Evolutionary conservation across 35 echinoderm and acorn worm species (phyloP), one percentile per base, ranked within the genome.

Genomic region (Strongylocentrotus purpuratus): DNA sequence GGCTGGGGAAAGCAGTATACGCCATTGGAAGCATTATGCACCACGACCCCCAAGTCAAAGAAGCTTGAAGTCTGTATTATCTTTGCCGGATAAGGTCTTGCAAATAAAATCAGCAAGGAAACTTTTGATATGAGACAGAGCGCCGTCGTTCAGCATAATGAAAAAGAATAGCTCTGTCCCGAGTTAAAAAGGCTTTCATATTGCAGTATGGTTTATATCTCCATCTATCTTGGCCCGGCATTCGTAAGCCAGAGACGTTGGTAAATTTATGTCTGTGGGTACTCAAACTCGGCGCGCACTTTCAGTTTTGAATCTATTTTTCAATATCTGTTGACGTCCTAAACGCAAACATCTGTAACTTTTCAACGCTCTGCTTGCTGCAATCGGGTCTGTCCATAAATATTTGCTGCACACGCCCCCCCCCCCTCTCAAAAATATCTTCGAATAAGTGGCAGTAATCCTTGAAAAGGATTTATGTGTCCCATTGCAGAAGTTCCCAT

Each of bases 301-400:
- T 78, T 78, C 65, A 78, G 65, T 78, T 78, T 78, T 78, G 65
- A 78, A 78, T 78, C 65, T 28, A 7, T 28, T 78, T 78, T 78
- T 78, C 65, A 78, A 78, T 78, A 78, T 78, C 65, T 78, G 20
- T 78, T 78, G 65, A 78, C 65, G 65, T 78, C 65, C 25, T 78
- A 28, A 7, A 78, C 65, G 65, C 65, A 78, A 78, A 78, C 65
- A 78, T 78, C 65, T 78, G 65, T 78, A 78, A 78, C 65, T 89
- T 89, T 89, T 89, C 87, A 89, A 89, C 87, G 87, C 87, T 33
- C 87, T 46, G 87, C 33, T 89, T 89, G n/a, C 87, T 45, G 87
- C 33, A 31, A 89, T 89, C 87, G 7, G 33, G 33, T 33, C 9
- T 89, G 33, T 32, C 33, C 31, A 46, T 35, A 88, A 88, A 88